These are phyloP conservation scores for Cactoblastis cactorum DNA, from an alignment of 2,888 invertebrate species.

Conservation along the genomic window DNA sequence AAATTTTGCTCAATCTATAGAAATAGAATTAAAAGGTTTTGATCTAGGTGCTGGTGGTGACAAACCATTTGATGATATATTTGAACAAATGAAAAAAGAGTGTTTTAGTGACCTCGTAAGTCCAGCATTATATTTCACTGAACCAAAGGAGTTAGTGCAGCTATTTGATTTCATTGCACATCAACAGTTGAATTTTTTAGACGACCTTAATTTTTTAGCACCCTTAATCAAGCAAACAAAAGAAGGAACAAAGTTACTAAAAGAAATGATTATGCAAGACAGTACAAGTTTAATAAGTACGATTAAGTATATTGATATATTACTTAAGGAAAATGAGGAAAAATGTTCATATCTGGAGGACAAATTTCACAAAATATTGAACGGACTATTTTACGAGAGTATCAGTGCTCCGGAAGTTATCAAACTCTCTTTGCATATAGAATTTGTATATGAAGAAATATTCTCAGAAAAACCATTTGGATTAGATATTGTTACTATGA, in stretches of 20 bases:
- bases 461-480: conserved; percentile 79
- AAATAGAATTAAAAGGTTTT: conserved; percentile 67
- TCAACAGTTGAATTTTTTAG: conserved; percentile 82
- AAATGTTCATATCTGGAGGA: conserved; percentile 70
- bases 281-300: conserved; percentile 36
- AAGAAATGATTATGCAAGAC: conserved; percentile 54
- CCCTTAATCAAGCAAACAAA: conserved; percentile 71
- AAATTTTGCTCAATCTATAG: conserved; percentile 66
- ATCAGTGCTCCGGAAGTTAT: conserved; percentile 78
- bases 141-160: conserved; percentile 74
- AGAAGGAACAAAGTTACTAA: conserved; percentile 62
- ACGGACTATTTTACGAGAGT: conserved; percentile 76
- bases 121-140: conserved; percentile 78
- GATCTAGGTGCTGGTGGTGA: conserved; percentile 58
- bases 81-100: conserved; percentile 72
- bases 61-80: conserved; percentile 58
- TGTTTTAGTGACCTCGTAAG: conserved; percentile 48
- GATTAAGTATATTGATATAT: conserved; percentile 47
- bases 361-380: conserved; percentile 76
- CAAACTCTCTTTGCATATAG: conserved; percentile 78
- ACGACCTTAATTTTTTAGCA: conserved; percentile 78
- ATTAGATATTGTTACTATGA: conserved; percentile 74
- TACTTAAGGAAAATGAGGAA: conserved; percentile 65
- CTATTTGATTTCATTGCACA: conserved; percentile 81
- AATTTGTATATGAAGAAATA: conserved; percentile 82